Conservation (phyloP, 2,888 invertebrate genomes). For the Baronia brevicornis region DNA sequence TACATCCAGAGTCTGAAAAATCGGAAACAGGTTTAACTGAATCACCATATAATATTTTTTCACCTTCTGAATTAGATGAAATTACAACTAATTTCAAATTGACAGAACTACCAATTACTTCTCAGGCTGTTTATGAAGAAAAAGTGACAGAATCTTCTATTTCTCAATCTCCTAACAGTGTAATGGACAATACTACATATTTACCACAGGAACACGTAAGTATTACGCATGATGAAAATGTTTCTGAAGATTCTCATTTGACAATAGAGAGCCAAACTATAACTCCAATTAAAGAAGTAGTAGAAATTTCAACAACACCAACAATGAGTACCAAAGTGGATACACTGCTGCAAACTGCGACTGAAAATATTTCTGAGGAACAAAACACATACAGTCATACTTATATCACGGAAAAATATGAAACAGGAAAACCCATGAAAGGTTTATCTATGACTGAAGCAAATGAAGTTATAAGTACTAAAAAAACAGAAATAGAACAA, state of each 20-base stretch:
- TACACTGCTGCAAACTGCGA: no score
- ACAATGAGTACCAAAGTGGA: no score
- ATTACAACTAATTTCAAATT: neutral
- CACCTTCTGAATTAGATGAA: neutral
- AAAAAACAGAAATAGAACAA: conserved; percentile 2
- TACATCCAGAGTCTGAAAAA: neutral
- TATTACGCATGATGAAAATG: conserved; percentile 1
- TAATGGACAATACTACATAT: conserved; percentile 2
- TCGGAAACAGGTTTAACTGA: neutral
- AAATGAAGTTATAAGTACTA: conserved; percentile 1
- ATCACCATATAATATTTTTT: neutral
- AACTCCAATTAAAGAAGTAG: conserved; percentile 2
- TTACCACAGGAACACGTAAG: neutral
- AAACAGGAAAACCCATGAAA: neutral
- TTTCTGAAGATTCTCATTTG: neutral
- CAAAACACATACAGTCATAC: no score
- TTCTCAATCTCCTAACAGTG: neutral
- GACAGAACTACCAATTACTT: neutral
- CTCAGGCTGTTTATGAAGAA: conserved; percentile 1
- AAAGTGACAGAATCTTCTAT: conserved; percentile 2
- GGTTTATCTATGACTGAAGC: conserved; percentile 1
- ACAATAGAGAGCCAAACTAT: neutral
- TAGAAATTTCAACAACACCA: no score
- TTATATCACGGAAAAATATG: no score
- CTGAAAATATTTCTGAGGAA: no score